These are phyloP conservation scores for Chalcis sispes DNA, from an alignment of 2,888 invertebrate genomes.

Conservation along the genomic window DNA sequence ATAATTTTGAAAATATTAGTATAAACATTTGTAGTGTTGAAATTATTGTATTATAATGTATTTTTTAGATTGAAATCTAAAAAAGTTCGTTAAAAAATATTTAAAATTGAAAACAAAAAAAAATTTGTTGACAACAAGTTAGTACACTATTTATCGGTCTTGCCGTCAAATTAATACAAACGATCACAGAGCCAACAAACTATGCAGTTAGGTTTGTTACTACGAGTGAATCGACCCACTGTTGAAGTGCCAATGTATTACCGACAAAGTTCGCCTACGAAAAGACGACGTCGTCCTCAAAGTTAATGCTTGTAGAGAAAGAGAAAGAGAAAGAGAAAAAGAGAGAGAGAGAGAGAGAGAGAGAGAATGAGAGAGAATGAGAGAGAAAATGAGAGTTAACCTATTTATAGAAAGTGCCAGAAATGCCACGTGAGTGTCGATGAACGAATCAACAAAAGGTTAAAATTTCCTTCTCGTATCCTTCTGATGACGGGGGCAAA, in stretches of 20 bases:
- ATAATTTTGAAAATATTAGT: too few species aligned
- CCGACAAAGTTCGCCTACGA: conserved; percentile 38
- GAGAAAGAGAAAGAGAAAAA: not conserved
- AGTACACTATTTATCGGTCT: too few species aligned
- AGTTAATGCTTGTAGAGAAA: conserved; percentile 15
- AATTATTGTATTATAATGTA: too few species aligned
- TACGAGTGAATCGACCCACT: conserved; percentile 49
- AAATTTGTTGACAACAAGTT: too few species aligned
- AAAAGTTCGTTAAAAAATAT: too few species aligned
- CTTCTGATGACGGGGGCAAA: not conserved
- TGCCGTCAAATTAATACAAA: too few species aligned
- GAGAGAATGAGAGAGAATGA: not conserved
- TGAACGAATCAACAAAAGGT: conserved; percentile 21
- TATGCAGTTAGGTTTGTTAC: conserved; percentile 31
- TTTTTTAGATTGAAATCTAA: too few species aligned
- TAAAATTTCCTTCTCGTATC: conserved; percentile 12
- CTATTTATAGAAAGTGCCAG: conserved; percentile 51
- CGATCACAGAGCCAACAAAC: too few species aligned
- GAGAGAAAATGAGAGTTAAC: conserved; percentile 3
- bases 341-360: conserved; percentile 10
- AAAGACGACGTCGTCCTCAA: conserved; percentile 21
- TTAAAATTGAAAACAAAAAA: too few species aligned
- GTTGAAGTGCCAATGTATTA: conserved; percentile 3
- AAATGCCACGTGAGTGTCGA: conserved; percentile 32
- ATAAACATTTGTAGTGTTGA: too few species aligned